These are phyloP conservation scores for Sussaba pulchella DNA, from an alignment of 2,888 invertebrate genomes.

Conservation along the genomic window DNA sequence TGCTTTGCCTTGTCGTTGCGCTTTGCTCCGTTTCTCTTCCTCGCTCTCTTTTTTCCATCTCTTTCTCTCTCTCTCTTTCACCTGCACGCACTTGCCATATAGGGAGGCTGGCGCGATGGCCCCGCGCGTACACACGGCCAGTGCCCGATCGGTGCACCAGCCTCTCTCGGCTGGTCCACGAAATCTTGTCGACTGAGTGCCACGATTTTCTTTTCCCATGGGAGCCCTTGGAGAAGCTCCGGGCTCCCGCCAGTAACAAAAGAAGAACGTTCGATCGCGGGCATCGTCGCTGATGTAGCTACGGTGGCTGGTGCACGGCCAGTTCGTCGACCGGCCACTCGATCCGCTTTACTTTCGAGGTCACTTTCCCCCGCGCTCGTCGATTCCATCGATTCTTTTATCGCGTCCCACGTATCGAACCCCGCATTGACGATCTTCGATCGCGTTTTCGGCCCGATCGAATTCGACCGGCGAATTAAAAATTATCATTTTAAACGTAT, in stretches of 20 bases:
- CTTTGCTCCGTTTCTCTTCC: slow-evolving; percentile 30
- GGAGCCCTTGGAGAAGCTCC: slow-evolving; percentile 23
- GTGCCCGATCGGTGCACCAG: background rate
- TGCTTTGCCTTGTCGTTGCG: slow-evolving; percentile 47
- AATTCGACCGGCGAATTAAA: slow-evolving; percentile 30
- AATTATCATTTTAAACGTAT: background rate
- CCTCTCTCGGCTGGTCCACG: slow-evolving; percentile 50
- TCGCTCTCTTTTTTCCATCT: slow-evolving; percentile 38
- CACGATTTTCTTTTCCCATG: slow-evolving; percentile 68
- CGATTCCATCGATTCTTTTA: slow-evolving; percentile 48
- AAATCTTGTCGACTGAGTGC: slow-evolving; percentile 53
- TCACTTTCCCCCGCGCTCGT: slow-evolving; percentile 67
- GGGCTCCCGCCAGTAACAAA: slow-evolving; percentile 14
- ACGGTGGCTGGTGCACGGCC: slow-evolving; percentile 32
- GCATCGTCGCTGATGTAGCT: background rate
- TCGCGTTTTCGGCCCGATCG: slow-evolving; percentile 41
- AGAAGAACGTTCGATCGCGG: slow-evolving; percentile 17
- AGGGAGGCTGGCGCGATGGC: slow-evolving; percentile 37
- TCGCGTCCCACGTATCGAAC: slow-evolving; percentile 53
- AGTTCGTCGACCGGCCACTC: slow-evolving; percentile 67
- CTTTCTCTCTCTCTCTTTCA: slow-evolving; percentile 47
- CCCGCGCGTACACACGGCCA: slow-evolving; percentile 19
- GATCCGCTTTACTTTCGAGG: slow-evolving; percentile 70
- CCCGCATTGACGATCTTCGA: slow-evolving; percentile 33
- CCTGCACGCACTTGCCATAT: slow-evolving; percentile 61